Evolutionary conservation across 2,888 invertebrate species (phyloP), one percentile per base, ranked within the genome.

Genomic region (Adineta ricciae): DNA sequence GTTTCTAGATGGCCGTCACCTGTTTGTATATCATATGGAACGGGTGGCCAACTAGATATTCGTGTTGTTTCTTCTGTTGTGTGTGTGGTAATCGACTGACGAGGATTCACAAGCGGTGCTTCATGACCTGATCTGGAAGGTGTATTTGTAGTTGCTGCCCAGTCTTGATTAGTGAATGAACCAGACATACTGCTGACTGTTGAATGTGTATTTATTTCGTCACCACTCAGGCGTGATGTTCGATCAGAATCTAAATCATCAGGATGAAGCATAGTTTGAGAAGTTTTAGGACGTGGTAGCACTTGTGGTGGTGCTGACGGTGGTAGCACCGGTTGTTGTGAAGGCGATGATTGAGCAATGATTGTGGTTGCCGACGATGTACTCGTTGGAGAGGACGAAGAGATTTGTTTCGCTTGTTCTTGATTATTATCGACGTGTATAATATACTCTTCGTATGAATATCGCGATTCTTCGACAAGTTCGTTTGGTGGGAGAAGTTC

Each of bases 401-500:
- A 78, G 24, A 14, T 38, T n/a, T 19, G 24, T 41, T 38, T 41
- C 9, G 24, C n/a, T 41, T 38, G 78, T 78, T 78, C 41, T 78
- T 78, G 78, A 78, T 78, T 78, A n/a, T 78, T 19, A 78, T 41
- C 78, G 41, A 78, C 78, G n/a, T 78, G 78, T 41, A 78, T 78
- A 41, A 78, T 41, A 41, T 78, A 78, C 41, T 78, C 78, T 78
- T 78, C 78, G 78, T 78, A 78, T 78, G 78, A 41, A 41, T 38
- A 78, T 41, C 78, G 21, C 4, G 78, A 78, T 78, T 78, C 78
- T 78, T 78, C 78, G 5, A 78, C 41, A 41, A 41, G n/a, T 41
- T 78, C 78, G n/a, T 14, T 41, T 11, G 78, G n/a, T 14, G 78
- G 41, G 8, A 1, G 2, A 11, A 41, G 78, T 41, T 41, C n/a